Evolutionary conservation across 1,140 invertebrate species (phyloP).

Genomic region (Bombus confusus): DNA sequence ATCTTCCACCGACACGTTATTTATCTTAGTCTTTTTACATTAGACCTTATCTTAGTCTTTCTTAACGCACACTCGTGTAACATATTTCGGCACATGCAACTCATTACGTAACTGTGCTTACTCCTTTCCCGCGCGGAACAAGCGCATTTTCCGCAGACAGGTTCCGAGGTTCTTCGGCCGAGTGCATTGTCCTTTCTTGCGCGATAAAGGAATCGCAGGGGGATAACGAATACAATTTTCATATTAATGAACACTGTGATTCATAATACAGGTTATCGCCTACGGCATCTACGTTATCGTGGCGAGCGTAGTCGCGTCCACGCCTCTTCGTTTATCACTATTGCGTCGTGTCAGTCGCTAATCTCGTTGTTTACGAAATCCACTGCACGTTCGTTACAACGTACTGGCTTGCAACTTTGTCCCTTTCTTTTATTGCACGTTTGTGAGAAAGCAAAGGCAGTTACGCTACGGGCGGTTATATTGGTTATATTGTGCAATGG

Average conservation of each 20-base stretch:
- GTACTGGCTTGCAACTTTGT: neutral
- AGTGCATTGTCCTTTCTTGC: slow-evolving; percentile 32
- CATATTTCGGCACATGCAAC: neutral
- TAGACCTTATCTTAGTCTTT: neutral
- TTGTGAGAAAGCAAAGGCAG: slow-evolving; percentile 15
- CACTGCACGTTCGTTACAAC: neutral
- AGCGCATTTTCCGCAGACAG: slow-evolving; percentile 22
- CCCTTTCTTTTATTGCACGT: slow-evolving; percentile 5
- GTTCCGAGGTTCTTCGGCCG: neutral
- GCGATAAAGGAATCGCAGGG: slow-evolving; percentile 41
- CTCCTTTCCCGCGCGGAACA: slow-evolving; percentile 25
- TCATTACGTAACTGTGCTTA: slow-evolving; percentile 42
- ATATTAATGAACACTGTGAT: slow-evolving; percentile 46
- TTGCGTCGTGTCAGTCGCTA: neutral
- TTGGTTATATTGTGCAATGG: too few species aligned
- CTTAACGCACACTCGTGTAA: neutral
- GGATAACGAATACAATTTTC: slow-evolving; percentile 57
- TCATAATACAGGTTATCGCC: slow-evolving; percentile 44
- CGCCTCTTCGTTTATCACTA: slow-evolving; percentile 33
- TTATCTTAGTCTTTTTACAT: neutral
- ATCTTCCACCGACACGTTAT: neutral
- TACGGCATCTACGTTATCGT: slow-evolving; percentile 48
- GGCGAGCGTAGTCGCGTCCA: slow-evolving; percentile 5
- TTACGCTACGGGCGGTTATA: neutral
- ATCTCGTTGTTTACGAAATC: slow-evolving; percentile 45